Conservation (phyloP, 2,888 invertebrate species). For the Buathra laborator region DNA sequence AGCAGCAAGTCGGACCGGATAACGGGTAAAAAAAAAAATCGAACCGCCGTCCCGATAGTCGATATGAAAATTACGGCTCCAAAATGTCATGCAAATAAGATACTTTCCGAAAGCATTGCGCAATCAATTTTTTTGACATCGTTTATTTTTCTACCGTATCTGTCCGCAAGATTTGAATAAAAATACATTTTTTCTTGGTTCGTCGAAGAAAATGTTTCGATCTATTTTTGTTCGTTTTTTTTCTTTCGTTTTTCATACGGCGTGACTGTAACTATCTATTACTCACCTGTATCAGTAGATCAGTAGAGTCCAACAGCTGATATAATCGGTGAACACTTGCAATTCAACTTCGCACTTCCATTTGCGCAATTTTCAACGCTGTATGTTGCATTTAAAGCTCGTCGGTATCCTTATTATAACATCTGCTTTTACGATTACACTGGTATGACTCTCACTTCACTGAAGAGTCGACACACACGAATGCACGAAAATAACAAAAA, state of each 20-base stretch:
- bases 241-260: not conserved
- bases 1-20: too few species aligned
- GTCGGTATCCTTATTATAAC: constrained; percentile 1
- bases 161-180: too few species aligned
- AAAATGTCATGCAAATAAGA: too few species aligned
- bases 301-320: constrained; percentile 23
- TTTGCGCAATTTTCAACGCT: constrained; percentile 26
- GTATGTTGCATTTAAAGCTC: not conserved
- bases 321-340: constrained; percentile 29
- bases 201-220: not conserved
- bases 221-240: not conserved
- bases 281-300: constrained; percentile 57
- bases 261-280: not conserved
- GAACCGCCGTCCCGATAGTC: too few species aligned
- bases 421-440: constrained; percentile 28
- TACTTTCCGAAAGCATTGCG: too few species aligned
- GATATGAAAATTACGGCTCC: too few species aligned
- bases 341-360: constrained; percentile 61
- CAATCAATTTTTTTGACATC: too few species aligned
- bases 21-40: too few species aligned
- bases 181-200: too few species aligned
- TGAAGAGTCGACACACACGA: constrained; percentile 10
- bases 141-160: too few species aligned
- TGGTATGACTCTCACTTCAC: constrained; percentile 49
- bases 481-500: not conserved